Percentiles rank a stretch among this genome's conserved stretches.
Evolutionary conservation across 1,140 invertebrate species (phyloP).

Genomic region (Pachyrhynchus sulphureomaculatus): DNA sequence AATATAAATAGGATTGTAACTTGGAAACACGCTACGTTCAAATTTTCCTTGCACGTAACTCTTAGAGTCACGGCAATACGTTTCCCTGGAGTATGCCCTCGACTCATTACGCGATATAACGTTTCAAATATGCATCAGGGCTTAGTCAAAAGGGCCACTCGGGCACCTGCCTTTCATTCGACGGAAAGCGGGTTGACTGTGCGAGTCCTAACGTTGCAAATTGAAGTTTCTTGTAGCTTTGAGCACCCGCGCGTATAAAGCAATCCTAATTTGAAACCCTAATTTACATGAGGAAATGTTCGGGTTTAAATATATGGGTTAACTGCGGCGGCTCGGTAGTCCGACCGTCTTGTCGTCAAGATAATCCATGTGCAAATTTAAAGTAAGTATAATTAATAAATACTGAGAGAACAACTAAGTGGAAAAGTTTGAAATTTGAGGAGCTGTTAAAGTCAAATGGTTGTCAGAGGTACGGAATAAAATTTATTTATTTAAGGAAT

Average conservation of each 20-base stretch:
- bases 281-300: constrained; percentile 8
- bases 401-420: too few relatives aligned
- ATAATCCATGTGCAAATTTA: background rate
- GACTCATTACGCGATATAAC: constrained; percentile 36
- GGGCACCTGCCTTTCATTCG: constrained; percentile 24
- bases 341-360: background rate
- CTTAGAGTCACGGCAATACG: constrained; percentile 16
- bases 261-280: constrained; percentile 19
- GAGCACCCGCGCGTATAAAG: constrained; percentile 12
- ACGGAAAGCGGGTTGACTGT: constrained; percentile 2
- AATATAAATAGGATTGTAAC: constrained; percentile 26
- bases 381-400: too few relatives aligned
- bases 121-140: constrained; percentile 36
- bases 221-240: constrained; percentile 30
- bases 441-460: too few relatives aligned
- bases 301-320: too few relatives aligned
- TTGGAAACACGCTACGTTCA: constrained; percentile 7
- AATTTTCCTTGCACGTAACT: constrained; percentile 24
- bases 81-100: constrained; percentile 32
- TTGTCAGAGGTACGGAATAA: too few relatives aligned
- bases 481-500: too few relatives aligned
- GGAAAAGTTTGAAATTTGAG: too few relatives aligned
- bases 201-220: constrained; percentile 19
- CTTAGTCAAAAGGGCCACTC: constrained; percentile 12
- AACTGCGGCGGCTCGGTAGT: background rate